These are phyloP conservation scores for Cirrhinus molitorella DNA, from an alignment of 2,797 vertebrate genomes.

Conservation along the genomic window DNA sequence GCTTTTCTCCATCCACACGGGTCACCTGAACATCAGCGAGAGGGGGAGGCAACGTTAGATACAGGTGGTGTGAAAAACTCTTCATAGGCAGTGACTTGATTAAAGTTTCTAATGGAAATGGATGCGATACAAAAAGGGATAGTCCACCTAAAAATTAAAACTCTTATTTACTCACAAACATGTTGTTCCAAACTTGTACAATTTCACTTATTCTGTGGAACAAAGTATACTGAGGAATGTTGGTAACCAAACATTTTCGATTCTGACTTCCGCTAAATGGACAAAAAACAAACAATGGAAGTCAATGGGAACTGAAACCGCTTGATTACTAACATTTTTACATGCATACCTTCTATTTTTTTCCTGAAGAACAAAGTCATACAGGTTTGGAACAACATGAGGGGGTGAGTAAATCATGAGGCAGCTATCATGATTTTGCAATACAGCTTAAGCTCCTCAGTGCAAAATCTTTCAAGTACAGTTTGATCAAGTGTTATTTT, in stretches of 20 bases:
- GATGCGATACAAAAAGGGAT: background rate
- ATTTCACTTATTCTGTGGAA: background rate
- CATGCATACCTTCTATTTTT: background rate
- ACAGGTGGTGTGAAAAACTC: background rate
- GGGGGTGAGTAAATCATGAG: background rate
- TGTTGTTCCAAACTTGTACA: background rate
- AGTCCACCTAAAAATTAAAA: background rate
- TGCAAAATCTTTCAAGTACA: background rate
- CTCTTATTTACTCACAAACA: background rate
- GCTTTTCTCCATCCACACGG: constrained; percentile 94
- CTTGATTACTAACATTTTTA: background rate
- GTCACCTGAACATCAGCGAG: constrained; percentile 82
- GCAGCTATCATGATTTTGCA: background rate
- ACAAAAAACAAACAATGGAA: background rate
- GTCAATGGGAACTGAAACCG: background rate
- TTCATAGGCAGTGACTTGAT: background rate
- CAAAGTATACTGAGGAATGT: background rate
- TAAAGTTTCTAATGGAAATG: background rate
- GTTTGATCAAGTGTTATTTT: constrained; percentile 31
- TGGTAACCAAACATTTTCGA: background rate
- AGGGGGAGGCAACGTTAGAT: background rate
- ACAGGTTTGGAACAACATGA: background rate
- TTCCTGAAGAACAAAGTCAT: background rate
- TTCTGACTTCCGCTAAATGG: background rate
- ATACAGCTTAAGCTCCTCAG: background rate